These are phyloP conservation scores for Drosophila conformis DNA, from an alignment of 2,888 invertebrate genomes.

Conservation along the genomic window DNA sequence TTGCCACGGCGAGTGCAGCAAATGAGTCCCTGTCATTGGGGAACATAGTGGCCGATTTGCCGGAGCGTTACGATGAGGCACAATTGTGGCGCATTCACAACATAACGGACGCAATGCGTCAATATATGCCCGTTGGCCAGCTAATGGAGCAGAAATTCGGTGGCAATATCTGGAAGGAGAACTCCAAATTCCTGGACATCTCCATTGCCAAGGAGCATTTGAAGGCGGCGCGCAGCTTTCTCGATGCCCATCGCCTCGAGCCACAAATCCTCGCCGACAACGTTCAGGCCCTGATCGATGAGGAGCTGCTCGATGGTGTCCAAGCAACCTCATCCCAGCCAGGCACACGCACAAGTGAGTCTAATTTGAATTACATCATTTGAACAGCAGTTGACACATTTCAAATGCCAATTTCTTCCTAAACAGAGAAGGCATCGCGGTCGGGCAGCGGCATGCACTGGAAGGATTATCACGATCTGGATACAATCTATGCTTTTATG, in stretches of 20 bases:
- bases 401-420: background rate
- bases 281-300: conserved; percentile 91
- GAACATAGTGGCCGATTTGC: conserved; percentile 60
- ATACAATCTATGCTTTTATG: conserved; percentile 89
- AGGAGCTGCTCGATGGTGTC: conserved; percentile 87
- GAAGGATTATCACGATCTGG: conserved; percentile 90
- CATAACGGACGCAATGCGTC: conserved; percentile 71
- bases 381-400: background rate
- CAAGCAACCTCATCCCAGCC: conserved; percentile 85
- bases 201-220: conserved; percentile 88
- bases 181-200: conserved; percentile 87
- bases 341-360: conserved; percentile 85
- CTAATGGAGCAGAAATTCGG: conserved; percentile 81
- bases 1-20: conserved; percentile 4
- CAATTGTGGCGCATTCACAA: conserved; percentile 84
- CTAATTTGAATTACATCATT: background rate
- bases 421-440: conserved; percentile 71
- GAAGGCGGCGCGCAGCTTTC: conserved; percentile 87
- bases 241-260: conserved; percentile 88
- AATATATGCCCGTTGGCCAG: conserved; percentile 67
- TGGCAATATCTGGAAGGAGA: conserved; percentile 84
- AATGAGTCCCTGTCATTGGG: conserved; percentile 12
- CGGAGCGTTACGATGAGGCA: conserved; percentile 80
- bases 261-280: conserved; percentile 90
- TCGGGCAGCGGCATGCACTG: conserved; percentile 87